Percentiles rank a stretch among this genome's conserved stretches.
These are phyloP conservation scores for Amphibalanus amphitrite DNA, from an alignment of 1,140 invertebrate species.

Conservation along the genomic window DNA sequence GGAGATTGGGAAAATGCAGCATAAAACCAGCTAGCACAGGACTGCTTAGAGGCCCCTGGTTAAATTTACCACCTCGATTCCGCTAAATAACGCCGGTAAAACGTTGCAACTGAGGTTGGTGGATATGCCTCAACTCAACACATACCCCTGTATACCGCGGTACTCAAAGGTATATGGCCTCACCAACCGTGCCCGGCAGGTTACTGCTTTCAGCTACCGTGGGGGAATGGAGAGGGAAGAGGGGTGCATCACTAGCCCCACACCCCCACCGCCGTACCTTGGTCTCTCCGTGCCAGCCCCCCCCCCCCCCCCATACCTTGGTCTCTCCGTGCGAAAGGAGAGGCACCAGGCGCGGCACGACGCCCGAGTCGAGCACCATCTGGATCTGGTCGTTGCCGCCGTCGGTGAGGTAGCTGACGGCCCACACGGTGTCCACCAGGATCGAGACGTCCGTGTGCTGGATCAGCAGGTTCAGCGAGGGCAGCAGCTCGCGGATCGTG, in stretches of 20 bases:
- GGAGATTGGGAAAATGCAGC: too few relatives aligned
- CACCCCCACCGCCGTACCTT: slow-evolving; percentile 43
- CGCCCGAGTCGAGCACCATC: slow-evolving; percentile 91
- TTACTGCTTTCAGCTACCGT: too few relatives aligned
- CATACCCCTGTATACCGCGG: too few relatives aligned
- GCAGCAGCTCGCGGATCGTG: slow-evolving; percentile 83
- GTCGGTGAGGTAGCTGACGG: slow-evolving; percentile 94
- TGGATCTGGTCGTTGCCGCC: slow-evolving; percentile 98
- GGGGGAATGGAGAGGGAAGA: neutral
- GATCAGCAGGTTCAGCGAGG: slow-evolving; percentile 82
- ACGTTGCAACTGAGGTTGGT: too few relatives aligned
- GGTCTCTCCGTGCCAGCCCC: slow-evolving; percentile 49
- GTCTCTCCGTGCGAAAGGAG: slow-evolving; percentile 89
- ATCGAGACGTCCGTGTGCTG: slow-evolving; percentile 94
- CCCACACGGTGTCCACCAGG: slow-evolving; percentile 97
- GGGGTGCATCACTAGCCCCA: neutral
- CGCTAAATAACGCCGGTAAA: too few relatives aligned
- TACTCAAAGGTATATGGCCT: too few relatives aligned
- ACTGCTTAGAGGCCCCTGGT: too few relatives aligned
- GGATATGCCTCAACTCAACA: too few relatives aligned
- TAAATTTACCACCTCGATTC: too few relatives aligned
- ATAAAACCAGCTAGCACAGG: too few relatives aligned
- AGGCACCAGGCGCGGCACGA: slow-evolving; percentile 86
- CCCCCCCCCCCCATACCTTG: too few relatives aligned
- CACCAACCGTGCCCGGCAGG: too few relatives aligned